A percentile compares a stretch with the other conserved stretches of the same genome.
Conservation (phyloP, 2,113 vertebrate genomes). For the Cariama cristata region DNA sequence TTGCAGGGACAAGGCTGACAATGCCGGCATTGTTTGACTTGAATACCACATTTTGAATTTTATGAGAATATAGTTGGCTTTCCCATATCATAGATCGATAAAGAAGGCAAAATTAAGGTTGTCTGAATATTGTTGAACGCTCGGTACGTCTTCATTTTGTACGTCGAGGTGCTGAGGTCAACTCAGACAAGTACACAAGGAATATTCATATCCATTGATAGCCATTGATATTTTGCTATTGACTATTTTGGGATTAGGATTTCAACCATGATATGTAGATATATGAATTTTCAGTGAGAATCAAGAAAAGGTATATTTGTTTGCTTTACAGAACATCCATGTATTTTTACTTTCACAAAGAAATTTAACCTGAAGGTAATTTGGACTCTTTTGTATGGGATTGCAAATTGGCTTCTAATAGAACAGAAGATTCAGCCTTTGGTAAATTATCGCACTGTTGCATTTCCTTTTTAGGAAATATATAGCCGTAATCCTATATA, state of each 20-base stretch:
- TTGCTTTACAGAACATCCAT: neutral
- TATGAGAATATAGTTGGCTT: neutral
- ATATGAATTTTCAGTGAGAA: neutral
- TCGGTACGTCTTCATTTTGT: neutral
- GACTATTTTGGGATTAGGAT: neutral
- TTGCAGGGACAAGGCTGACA: fast-evolving
- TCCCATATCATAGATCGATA: no score
- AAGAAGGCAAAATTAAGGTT: neutral
- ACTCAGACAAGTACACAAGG: neutral
- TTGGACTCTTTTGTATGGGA: neutral
- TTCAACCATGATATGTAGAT: neutral
- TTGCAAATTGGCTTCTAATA: neutral
- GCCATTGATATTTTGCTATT: neutral
- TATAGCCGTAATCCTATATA: neutral
- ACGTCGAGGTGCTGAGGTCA: neutral
- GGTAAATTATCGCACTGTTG: neutral
- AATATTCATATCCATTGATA: neutral
- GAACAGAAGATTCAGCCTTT: neutral
- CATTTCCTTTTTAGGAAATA: neutral
- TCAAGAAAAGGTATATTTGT: neutral
- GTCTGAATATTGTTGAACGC: neutral
- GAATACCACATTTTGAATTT: neutral
- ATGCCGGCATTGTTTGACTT: neutral
- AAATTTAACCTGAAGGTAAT: neutral
- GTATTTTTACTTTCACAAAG: neutral